These are phyloP conservation scores for Hipparchia sbordonii DNA, from an alignment of 2,888 invertebrate species.

Conservation along the genomic window DNA sequence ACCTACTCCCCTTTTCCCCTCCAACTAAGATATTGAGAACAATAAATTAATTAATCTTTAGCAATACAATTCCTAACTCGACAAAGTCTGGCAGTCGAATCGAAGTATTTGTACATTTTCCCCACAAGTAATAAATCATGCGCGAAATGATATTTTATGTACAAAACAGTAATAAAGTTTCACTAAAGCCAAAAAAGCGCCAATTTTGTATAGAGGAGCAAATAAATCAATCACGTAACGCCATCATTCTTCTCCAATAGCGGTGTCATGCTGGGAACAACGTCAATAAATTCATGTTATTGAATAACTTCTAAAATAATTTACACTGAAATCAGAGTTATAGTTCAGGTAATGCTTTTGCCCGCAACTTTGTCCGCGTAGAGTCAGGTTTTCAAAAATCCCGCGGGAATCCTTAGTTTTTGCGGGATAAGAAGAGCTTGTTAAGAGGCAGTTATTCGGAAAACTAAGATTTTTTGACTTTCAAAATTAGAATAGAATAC, in stretches of 20 bases:
- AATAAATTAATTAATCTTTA: too few relatives aligned
- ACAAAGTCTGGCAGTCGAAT: background rate
- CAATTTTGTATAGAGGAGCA: constrained; percentile 29
- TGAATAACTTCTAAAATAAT: constrained; percentile 30
- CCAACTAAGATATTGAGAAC: too few relatives aligned
- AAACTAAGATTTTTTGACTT: too few relatives aligned
- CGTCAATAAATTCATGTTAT: constrained; percentile 28
- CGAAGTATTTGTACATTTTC: background rate
- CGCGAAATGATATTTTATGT: constrained; percentile 27
- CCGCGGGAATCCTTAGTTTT: background rate
- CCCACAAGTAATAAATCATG: constrained; percentile 21
- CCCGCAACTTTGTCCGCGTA: background rate
- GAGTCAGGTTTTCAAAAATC: background rate
- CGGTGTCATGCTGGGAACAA: constrained; percentile 22
- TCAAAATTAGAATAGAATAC: too few relatives aligned
- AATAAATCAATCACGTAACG: constrained; percentile 33
- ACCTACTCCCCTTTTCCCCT: too few relatives aligned
- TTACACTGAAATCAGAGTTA: constrained; percentile 3
- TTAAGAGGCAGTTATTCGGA: too few relatives aligned
- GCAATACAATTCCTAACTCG: too few relatives aligned
- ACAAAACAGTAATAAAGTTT: constrained; percentile 34
- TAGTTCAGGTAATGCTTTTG: background rate
- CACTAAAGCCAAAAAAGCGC: constrained; percentile 33
- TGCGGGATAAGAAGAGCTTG: too few relatives aligned
- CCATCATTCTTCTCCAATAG: constrained; percentile 30